Evolutionary conservation across 2,888 invertebrate genomes (phyloP), one percentile per base, ranked within the genome.

Genomic region (Pyrrhia umbra): DNA sequence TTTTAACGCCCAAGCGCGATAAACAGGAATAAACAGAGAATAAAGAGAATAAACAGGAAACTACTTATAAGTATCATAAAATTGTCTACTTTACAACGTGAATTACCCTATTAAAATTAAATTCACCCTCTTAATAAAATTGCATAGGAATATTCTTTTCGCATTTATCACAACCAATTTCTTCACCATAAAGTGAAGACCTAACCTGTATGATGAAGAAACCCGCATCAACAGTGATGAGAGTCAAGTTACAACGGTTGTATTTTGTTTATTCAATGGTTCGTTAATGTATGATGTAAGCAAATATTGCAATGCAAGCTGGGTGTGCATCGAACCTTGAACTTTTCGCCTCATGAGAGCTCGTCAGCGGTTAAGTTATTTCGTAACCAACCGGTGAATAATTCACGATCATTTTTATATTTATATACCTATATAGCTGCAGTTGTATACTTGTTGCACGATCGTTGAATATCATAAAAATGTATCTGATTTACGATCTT

Each of bases 331-430:
- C 47, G 62, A 65, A 80, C 92, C 91, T 91, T 92, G 92, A 92
- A 88, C 91, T 92, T 90, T 90, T 86, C 78, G 77, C 80, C 82
- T 81, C 77, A 69, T 66, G 79, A 80, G 75, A 83, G 69, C 75
- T 72, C 78, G 69, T 59, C 67, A 73, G 68, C 57, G 61, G 75
- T 83, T 83, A 79, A 81, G 75, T 82, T 81, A 80, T 87, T 83
- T 81, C 75, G 80, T 82, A 85, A 87, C 79, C 47, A 60, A 40
- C 72, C 64, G 68, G 43, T 57, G 62, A 80, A 72, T 75, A 59
- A 77, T 73, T 74, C 69, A 63, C 34, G 13, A 30, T 13, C 13
- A 30, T 59, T 62, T 56, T 55, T 58, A 60, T 65, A 65, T 68
- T 54, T 64, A 50, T 43, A 51, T 25, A n/a, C n/a, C n/a, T n/a